Evolutionary conservation across 1,140 invertebrate species (phyloP), one percentile per base, ranked within the genome.

Genomic region (Brachionus asplanchnoidis): DNA sequence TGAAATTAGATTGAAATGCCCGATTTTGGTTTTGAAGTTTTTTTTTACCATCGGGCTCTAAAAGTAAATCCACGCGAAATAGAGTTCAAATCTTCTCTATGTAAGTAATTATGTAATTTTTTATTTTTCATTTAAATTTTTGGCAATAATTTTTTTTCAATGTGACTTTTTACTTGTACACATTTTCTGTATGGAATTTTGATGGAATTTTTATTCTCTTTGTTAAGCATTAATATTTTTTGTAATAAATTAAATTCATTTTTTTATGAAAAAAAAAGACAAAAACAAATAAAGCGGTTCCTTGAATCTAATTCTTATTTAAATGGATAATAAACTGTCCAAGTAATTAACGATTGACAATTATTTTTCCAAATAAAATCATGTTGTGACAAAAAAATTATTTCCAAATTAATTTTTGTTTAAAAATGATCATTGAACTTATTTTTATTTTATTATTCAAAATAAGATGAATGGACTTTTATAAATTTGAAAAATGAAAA

Each of bases 231-330:
- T 6, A 32, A 42, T 36, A 73, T 42, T 42, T 73, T 40, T 73
- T 73, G 36, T 73, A 73, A 73, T 73, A 73, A 73, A 73, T 73
- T 73, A 73, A 73, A 20, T 73, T 73, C 32, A 73, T 42, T 73
- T 73, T 14, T 73, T 73, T 68, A 73, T 73, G 32, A 36, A 73
- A 42, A 36, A 11, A 73, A 73, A 44, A 73, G 42, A 20, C n/a
- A 42, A 73, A 73, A 68, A 73, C 8, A 42, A 73, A 73, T 73
- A 73, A 73, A 73, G 68, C 68, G 68, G 11, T 60, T 60, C 53
- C 53, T 60, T 60, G 53, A 60, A 60, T 60, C 9, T 23, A 60
- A 60, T 60, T 60, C 53, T 60, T 9, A 26, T 60, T 60, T 20
- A 60, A 60, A 23, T 60, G 17, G 53, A 60, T 20, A 60, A 3